Percentiles rank a stretch among this genome's conserved stretches.
These are phyloP conservation scores for Drosophila ercepeae DNA, from an alignment of 1,140 invertebrate genomes.

Conservation along the genomic window DNA sequence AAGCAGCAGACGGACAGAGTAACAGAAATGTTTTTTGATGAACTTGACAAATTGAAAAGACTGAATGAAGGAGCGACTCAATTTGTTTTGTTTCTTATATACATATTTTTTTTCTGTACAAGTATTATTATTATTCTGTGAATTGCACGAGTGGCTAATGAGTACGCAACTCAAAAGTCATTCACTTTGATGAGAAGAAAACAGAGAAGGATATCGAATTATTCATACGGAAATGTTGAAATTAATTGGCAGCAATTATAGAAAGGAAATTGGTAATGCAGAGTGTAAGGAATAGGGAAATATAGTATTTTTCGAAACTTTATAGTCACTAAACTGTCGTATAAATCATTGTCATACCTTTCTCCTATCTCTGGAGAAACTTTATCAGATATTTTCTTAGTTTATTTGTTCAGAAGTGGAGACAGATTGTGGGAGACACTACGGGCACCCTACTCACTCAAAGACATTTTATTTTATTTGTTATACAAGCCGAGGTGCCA, in stretches of 20 bases:
- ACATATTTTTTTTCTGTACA: not conserved
- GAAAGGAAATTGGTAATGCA: not conserved
- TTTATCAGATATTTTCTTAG: not conserved
- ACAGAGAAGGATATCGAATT: constrained; percentile 6
- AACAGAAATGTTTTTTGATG: constrained; percentile 47
- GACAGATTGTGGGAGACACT: not conserved
- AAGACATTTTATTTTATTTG: constrained; percentile 1
- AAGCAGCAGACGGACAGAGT: not conserved
- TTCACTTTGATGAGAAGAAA: constrained; percentile 38
- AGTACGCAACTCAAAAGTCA: constrained; percentile 46
- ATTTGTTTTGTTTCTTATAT: constrained; percentile 38
- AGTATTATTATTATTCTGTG: constrained; percentile 1
- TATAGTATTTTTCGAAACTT: too few species aligned
- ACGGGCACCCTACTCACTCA: not conserved
- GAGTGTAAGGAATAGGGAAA: too few species aligned
- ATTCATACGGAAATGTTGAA: not conserved
- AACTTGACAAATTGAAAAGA: constrained; percentile 59
- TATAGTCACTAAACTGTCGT: not conserved
- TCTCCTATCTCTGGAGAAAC: not conserved
- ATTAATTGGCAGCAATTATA: not conserved
- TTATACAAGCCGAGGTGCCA: constrained; percentile 23
- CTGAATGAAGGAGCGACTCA: constrained; percentile 55
- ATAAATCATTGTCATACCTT: not conserved
- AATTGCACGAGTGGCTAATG: constrained; percentile 42
- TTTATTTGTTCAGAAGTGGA: not conserved